A percentile compares a stretch with the other conserved stretches of the same genome.
Conservation (phyloP, 2,113 vertebrate genomes). For the Ptilonorhynchus violaceus region DNA sequence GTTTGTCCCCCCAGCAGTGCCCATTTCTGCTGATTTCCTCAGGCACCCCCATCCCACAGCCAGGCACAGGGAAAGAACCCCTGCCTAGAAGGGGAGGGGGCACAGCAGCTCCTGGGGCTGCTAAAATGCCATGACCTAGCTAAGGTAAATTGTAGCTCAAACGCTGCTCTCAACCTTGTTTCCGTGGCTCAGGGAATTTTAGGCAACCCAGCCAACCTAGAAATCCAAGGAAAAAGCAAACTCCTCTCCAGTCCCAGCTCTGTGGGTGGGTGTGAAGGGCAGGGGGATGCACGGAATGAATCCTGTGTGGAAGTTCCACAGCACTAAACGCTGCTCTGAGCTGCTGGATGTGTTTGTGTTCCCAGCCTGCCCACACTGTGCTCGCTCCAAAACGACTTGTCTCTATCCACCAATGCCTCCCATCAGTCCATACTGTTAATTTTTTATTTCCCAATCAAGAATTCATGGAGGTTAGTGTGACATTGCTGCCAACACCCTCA, state of each 20-base stretch:
- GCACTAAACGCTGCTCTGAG: neutral
- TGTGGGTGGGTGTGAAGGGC: neutral
- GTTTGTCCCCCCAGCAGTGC: neutral
- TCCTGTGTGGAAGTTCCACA: neutral
- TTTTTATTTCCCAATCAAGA: constrained; percentile 61
- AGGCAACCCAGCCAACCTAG: neutral
- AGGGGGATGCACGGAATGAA: neutral
- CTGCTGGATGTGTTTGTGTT: neutral
- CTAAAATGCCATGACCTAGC: neutral
- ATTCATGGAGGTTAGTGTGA: constrained; percentile 49
- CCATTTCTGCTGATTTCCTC: neutral
- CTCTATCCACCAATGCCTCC: neutral
- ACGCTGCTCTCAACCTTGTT: neutral
- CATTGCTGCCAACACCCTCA: neutral
- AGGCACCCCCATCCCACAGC: neutral
- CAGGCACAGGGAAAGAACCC: neutral
- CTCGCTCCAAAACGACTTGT: neutral
- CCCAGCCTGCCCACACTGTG: neutral
- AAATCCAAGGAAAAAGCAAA: neutral
- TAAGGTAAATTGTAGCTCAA: neutral
- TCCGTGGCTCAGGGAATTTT: neutral
- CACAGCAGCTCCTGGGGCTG: neutral
- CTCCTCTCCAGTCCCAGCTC: neutral
- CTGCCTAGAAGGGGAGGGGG: neutral
- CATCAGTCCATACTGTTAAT: constrained; percentile 43